Percentiles rank a stretch among this genome's conserved stretches.
These are phyloP conservation scores for Todiramphus saurophagus DNA, from an alignment of 2,113 vertebrate species.

Conservation along the genomic window DNA sequence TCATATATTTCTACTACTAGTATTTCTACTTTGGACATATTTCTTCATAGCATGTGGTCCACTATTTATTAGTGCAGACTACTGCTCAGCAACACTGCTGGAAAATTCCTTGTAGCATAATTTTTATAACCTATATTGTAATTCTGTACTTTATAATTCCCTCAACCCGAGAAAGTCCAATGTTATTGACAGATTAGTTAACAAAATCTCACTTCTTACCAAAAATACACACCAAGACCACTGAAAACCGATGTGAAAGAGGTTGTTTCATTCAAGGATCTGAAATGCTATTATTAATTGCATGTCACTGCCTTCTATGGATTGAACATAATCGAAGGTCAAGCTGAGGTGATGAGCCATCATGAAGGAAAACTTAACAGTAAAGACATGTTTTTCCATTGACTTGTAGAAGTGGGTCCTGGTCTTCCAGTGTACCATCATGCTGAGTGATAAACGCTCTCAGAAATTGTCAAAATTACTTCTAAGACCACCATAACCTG, in stretches of 20 bases:
- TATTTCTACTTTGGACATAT: background rate
- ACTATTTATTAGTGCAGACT: background rate
- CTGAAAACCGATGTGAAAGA: background rate
- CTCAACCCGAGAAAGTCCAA: background rate
- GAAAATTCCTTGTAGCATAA: background rate
- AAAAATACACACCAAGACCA: background rate
- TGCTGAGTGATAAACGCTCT: background rate
- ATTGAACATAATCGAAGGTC: background rate
- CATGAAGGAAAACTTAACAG: background rate
- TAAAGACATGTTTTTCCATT: background rate
- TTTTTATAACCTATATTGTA: background rate
- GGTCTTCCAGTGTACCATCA: background rate
- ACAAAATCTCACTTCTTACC: background rate
- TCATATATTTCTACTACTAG: background rate
- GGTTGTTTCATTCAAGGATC: background rate
- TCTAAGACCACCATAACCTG: background rate
- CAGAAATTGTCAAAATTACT: background rate
- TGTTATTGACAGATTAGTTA: background rate
- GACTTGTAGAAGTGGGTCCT: background rate
- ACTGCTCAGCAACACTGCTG: background rate
- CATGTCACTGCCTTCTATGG: conserved; percentile 31
- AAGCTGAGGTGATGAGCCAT: background rate
- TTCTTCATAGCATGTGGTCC: background rate
- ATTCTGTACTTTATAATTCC: background rate
- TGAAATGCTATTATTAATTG: background rate